Base-by-base conservation (phyloP, 2,797 vertebrate species). In the Hypotaenidia philippensis region DNA sequence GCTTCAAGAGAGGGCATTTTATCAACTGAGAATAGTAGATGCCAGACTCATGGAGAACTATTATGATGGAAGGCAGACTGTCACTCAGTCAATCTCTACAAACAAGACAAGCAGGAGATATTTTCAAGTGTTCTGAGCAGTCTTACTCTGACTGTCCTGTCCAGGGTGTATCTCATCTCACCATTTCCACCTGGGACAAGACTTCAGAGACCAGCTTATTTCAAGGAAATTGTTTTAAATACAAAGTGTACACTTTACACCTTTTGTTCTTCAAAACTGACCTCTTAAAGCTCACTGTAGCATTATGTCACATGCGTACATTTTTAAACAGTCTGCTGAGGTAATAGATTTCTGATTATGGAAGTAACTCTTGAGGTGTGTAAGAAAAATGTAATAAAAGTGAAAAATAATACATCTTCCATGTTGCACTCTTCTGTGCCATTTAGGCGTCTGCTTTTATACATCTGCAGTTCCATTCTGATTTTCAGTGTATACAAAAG, bases 401-500 rank as follows among this genome's bases (percentile, higher is more conserved):
- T 14, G 23, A 91, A 89, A 83, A 25, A 2, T 12, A 80, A 65
- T 27, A n/a, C 2, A 2, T 45, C 38, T 72, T 79, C 57, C 20
- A 26, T 1, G 0, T 9, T 16, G 9, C 13, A 23, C 13, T 72
- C n/a, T 72, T 82, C n/a, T 27, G 68, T 55, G 19, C 5, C 36
- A 7, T 19, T 60, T 72, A 70, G 40, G 70, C 2, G 3, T 49
- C 40, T 89, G 27, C 44, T 89, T 87, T 92, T 26, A 78, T 16
- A 75, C 6, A 22, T 50, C n/a, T 49, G 25, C n/a, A 64, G 32
- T 31, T 83, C 6, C 17, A 34, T 49, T 61, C 21, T 77, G 82
- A 80, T 89, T 91, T 95, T 82, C 68, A 92, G 10, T 22, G 86
- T 81, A 31, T 53, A 47, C 23, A 36, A 57, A 71, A 52, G n/a